Evolutionary conservation across 2,797 vertebrate genomes (phyloP).

Genomic region (Chloroceryle inda): DNA sequence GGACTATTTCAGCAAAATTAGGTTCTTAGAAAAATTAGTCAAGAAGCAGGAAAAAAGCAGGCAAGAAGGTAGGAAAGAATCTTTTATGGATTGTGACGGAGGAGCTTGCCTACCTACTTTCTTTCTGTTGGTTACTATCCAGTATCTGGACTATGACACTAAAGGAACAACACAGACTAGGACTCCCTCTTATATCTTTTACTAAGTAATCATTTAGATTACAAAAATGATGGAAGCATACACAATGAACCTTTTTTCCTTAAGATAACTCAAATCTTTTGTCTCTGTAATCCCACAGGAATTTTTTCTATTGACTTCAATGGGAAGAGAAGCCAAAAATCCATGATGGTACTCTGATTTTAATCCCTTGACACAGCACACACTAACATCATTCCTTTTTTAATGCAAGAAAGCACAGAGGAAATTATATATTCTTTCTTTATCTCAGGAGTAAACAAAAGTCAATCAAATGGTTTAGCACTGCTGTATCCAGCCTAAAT

Average conservation of each 20-base stretch:
- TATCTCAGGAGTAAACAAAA: not conserved
- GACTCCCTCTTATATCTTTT: not conserved
- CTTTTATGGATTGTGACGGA: not conserved
- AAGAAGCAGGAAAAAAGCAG: not conserved
- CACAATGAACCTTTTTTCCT: not conserved
- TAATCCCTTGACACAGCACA: not conserved
- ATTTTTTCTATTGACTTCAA: not conserved
- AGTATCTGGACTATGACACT: not conserved
- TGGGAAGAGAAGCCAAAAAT: not conserved
- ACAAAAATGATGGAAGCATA: not conserved
- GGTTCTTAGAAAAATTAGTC: not conserved
- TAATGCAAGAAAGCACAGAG: not conserved
- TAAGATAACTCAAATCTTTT: not conserved
- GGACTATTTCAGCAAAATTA: not conserved
- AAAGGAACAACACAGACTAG: not conserved
- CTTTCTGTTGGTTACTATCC: not conserved
- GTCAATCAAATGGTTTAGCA: not conserved
- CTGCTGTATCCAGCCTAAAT: not conserved
- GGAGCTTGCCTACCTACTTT: not conserved
- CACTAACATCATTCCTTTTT: not conserved
- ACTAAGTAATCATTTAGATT: slow-evolving; percentile 1
- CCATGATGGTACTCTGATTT: not conserved
- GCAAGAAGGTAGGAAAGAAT: not conserved
- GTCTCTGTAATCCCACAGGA: not conserved
- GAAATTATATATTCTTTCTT: not conserved